phyloP scores from a whole-genome alignment of 2,797 vertebrate genomes.

The Cyprinella venusta region DNA sequence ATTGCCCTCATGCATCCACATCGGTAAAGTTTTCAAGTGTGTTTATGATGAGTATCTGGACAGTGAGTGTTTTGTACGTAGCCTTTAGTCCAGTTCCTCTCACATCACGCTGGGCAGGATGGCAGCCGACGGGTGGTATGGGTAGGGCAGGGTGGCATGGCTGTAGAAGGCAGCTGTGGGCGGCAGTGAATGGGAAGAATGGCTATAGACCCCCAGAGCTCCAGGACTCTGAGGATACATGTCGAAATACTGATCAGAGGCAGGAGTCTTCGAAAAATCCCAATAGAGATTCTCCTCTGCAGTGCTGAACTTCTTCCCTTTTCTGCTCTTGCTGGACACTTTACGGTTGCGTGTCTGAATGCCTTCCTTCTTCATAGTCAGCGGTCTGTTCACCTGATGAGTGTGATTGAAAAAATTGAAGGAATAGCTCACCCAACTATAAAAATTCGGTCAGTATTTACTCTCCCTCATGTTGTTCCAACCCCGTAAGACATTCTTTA shows the following conservation, averaged over 20 bases:
- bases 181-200: slow-evolving; percentile 62
- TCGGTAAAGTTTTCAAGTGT: not conserved
- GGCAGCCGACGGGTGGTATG: slow-evolving; percentile 62
- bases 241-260: slow-evolving; percentile 59
- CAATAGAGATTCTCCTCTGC: slow-evolving; percentile 56
- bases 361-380: slow-evolving; percentile 83
- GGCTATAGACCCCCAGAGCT: slow-evolving; percentile 70
- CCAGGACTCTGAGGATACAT: slow-evolving; percentile 69
- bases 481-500: no score
- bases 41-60: not conserved
- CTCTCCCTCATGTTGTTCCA: no score
- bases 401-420: not conserved
- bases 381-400: slow-evolving; percentile 82
- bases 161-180: slow-evolving; percentile 55
- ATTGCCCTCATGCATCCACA: not conserved
- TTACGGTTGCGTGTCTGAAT: slow-evolving; percentile 85
- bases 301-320: slow-evolving; percentile 62
- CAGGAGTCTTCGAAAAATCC: slow-evolving; percentile 57
- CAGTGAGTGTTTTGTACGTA: not conserved
- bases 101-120: slow-evolving; percentile 67
- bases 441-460: no score
- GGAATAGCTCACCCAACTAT: no score
- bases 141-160: slow-evolving; percentile 52
- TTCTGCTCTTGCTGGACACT: slow-evolving; percentile 78
- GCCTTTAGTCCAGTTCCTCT: not conserved